Evolutionary conservation across 2,113 vertebrate genomes (phyloP), one percentile per base, ranked within the genome.

Genomic region (Lipotes vexillifer): DNA sequence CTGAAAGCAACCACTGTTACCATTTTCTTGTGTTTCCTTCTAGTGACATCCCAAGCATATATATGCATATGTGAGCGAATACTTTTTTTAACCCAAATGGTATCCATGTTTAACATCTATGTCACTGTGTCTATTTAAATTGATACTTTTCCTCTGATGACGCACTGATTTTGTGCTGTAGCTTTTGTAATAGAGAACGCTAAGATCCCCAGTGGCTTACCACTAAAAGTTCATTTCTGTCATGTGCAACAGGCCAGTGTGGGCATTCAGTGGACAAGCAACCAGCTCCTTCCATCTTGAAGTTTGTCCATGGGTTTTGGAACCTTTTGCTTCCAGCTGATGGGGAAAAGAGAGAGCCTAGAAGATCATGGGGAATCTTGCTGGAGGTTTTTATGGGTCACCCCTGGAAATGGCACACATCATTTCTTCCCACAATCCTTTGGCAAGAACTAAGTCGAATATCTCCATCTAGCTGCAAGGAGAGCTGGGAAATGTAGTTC

Each of bases 221-320:
- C 38, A 13, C 0, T 71, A 1, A 23, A 3, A n/a, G 13, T 74
- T 81, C 49, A 6, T 84, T 23, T 38, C 52, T 80, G 44, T 93
- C 15, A 88, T 18, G 0, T 71, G 27, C 18, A 71, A 0, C 3
- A 18, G 36, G 63, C 41, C 44, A 33, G 0, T 25, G 52, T 20
- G 55, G 23, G 17, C 18, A 31, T 65, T 59, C 3, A 5, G 29
- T 63, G 17, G 21, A 74, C 10, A 66, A 41, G 9, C 9, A 29
- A 15, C 29, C 13, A n/a, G 55, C 5, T 25, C 41, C 57, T 90
- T 71, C 49, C 33, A 63, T 20, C 86, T 41, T 13, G 3, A 31
- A 69, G 33, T 33, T 61, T 25, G 6, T 91, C 57, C 10, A 0
- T 18, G 59, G 55, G n/a, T 33, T 66, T 85, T 59, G 69, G 74